These are phyloP conservation scores for Oscheius sp. DNA, from an alignment of 2,888 invertebrate species.

Conservation along the genomic window DNA sequence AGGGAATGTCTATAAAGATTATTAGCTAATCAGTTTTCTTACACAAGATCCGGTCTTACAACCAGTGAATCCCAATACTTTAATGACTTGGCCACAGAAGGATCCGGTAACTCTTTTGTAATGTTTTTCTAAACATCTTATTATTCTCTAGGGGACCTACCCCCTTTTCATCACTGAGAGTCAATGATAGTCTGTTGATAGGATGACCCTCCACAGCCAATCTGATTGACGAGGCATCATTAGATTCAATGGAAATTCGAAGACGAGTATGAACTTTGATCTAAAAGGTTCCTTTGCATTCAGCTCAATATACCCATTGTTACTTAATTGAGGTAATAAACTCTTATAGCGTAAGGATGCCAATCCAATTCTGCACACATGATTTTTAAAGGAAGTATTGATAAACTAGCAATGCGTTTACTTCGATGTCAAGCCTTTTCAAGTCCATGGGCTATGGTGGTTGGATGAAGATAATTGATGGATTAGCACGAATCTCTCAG, in stretches of 20 bases:
- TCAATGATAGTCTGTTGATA: neutral
- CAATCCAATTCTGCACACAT: no score
- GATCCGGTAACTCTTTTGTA: neutral
- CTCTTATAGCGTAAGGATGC: no score
- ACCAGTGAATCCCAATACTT: slow-evolving; percentile 4
- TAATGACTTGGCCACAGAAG: neutral
- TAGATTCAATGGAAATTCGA: neutral
- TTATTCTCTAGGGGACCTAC: neutral
- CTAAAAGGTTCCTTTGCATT: slow-evolving; percentile 3
- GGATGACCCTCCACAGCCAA: slow-evolving; percentile 13
- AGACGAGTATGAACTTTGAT: neutral
- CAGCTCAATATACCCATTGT: neutral
- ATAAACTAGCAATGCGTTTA: no score
- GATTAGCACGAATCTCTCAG: no score
- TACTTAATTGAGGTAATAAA: no score
- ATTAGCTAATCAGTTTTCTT: neutral
- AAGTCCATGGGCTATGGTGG: no score
- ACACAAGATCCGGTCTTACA: slow-evolving; percentile 12
- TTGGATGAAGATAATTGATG: no score
- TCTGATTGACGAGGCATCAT: neutral
- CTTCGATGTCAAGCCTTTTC: no score
- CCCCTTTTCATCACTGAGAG: neutral
- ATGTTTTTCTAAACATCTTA: neutral
- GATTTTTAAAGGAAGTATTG: no score
- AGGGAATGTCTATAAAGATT: slow-evolving; percentile 23